phyloP scores from a whole-genome alignment of 2,113 vertebrate genomes.

The Rynchops niger region DNA sequence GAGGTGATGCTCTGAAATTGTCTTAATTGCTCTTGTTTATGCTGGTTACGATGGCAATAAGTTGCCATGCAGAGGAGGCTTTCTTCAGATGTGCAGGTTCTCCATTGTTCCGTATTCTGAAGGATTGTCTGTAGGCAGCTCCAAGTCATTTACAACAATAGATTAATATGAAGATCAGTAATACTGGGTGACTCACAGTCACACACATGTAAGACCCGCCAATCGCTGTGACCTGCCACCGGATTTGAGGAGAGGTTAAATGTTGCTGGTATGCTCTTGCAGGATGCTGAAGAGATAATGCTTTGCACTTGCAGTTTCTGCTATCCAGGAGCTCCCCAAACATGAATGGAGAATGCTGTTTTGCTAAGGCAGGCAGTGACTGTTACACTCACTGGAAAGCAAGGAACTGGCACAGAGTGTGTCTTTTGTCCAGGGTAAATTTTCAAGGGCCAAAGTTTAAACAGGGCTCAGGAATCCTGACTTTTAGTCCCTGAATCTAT shows the following conservation, averaged over 20 bases:
- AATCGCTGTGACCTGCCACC: constrained; percentile 47
- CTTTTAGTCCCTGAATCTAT: background rate
- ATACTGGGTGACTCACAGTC: constrained; percentile 67
- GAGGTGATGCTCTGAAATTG: constrained; percentile 69
- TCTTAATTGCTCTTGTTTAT: constrained; percentile 72
- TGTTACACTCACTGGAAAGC: background rate
- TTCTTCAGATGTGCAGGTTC: constrained; percentile 53
- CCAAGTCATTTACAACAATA: constrained; percentile 71
- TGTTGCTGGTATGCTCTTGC: constrained; percentile 4
- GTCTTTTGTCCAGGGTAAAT: background rate
- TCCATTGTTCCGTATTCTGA: constrained; percentile 57
- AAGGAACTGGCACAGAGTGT: background rate
- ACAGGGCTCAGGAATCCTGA: background rate
- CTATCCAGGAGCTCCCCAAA: constrained; percentile 25
- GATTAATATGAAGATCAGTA: constrained; percentile 65
- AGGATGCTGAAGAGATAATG: background rate
- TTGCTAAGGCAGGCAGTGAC: background rate
- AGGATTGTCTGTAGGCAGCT: constrained; percentile 72
- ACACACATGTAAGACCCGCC: constrained; percentile 53
- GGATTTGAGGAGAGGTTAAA: background rate
- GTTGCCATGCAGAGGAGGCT: constrained; percentile 63
- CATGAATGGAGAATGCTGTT: background rate
- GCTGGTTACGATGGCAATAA: constrained; percentile 69
- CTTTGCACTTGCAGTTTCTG: constrained; percentile 1
- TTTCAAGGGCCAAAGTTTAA: background rate